Evolutionary conservation across 1,140 invertebrate genomes (phyloP).

Genomic region (Atta cephalotes): DNA sequence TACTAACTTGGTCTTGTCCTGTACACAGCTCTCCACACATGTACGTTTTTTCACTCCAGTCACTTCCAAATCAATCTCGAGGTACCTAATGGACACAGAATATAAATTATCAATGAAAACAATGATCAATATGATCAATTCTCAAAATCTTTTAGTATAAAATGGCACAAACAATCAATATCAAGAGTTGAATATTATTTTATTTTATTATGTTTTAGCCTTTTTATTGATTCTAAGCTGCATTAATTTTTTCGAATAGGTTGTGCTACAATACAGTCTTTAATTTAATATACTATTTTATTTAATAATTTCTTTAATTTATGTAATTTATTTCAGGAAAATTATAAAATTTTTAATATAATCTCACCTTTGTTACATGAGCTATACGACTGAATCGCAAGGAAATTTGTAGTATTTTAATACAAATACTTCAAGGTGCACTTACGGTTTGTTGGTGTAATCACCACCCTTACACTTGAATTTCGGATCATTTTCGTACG

Average conservation of each 20-base stretch:
- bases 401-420: not conserved
- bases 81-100: slow-evolving; percentile 78
- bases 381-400: not conserved
- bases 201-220: not conserved
- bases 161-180: not conserved
- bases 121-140: not conserved
- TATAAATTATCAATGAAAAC: not conserved
- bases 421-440: slow-evolving; percentile 57
- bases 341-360: not conserved
- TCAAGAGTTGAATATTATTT: not conserved
- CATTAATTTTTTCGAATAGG: not conserved
- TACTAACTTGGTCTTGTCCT: slow-evolving; percentile 83
- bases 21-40: slow-evolving; percentile 86
- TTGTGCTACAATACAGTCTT: not conserved
- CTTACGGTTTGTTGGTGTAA: slow-evolving; percentile 85
- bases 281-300: not conserved
- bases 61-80: slow-evolving; percentile 76
- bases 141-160: not conserved
- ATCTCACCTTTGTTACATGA: not conserved
- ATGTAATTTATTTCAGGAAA: not conserved
- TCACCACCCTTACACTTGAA: slow-evolving; percentile 86
- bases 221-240: not conserved
- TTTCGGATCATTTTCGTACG: slow-evolving; percentile 76
- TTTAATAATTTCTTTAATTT: not conserved
- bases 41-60: slow-evolving; percentile 80